Conservation (phyloP, 2,113 vertebrate genomes). For the Lonchura striata region DNA sequence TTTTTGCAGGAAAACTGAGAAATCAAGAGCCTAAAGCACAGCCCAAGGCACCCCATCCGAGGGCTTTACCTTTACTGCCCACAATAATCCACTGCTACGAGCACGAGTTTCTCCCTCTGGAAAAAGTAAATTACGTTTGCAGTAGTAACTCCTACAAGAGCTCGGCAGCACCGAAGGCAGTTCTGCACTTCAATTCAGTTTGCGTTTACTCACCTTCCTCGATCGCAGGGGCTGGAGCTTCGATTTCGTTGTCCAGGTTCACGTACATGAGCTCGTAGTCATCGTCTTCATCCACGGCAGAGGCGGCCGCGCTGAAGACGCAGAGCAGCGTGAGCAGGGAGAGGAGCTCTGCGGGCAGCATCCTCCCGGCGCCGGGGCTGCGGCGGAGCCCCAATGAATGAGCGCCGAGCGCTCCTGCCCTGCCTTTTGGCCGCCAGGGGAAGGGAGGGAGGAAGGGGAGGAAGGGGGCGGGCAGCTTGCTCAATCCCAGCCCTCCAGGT, state of each 20-base stretch:
- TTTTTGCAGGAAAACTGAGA: neutral
- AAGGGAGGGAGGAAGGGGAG: neutral
- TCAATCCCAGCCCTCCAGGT: conserved; percentile 46
- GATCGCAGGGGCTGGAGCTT: conserved; percentile 75
- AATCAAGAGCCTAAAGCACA: neutral
- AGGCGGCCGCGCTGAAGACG: conserved; percentile 60
- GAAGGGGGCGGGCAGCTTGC: conserved; percentile 54
- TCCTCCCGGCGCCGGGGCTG: too few relatives aligned
- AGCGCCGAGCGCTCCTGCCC: conserved; percentile 73
- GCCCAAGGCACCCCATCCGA: neutral
- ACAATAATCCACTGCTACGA: neutral
- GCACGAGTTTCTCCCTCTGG: neutral
- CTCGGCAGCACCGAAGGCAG: neutral
- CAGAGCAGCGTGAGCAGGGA: conserved; percentile 62
- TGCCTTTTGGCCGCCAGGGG: conserved; percentile 32
- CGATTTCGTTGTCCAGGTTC: conserved; percentile 78
- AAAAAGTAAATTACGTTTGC: neutral
- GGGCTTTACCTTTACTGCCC: neutral
- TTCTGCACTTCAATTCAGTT: neutral
- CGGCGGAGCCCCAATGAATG: conserved; percentile 72
- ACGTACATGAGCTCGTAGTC: conserved; percentile 77
- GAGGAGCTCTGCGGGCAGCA: conserved; percentile 60
- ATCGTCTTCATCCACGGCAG: conserved; percentile 40
- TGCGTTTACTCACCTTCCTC: conserved; percentile 74
- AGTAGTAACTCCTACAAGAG: neutral